Base-by-base conservation (phyloP, 2,797 vertebrate genomes). In the Margarornis squamiger region DNA sequence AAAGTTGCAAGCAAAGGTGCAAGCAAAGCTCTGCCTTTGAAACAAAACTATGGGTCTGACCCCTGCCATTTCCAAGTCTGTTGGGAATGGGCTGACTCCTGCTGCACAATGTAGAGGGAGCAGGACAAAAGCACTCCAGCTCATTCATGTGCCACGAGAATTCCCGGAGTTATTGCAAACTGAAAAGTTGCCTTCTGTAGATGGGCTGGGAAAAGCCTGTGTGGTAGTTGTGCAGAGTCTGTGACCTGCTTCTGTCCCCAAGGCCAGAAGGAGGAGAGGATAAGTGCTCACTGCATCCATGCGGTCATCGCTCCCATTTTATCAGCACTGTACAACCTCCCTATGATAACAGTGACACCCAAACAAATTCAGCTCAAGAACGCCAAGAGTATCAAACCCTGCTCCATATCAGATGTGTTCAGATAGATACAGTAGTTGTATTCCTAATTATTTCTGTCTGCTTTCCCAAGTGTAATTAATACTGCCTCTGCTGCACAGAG, bases 381-480 rank as follows among this genome's bases (percentile, higher is more conserved):
- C 34, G 72, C 14, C 43, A 86, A 92, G n/a, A 46, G 14, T 1
- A 87, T 34, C 51, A 92, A 54, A 76, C 17, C 48, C 41, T 63
- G 48, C 9, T 51, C 30, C 2, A 0, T 76, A 82, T 46, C 58
- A 77, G 76, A 83, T 36, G 6, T 21, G n/a, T 57, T 83, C 66
- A 90, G 23, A 73, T 38, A 78, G 57, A 73, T 88, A 57, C 3
- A 15, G 59, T 61, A 70, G 22, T 46, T 61, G 19, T 43, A 88
- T n/a, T 92, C n/a, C 29, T 88, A 83, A 90, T 72, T 46, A 45
- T 70, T 76, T 93, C 73, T 79, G 34, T 77, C 93, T 94, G 52
- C 71, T 85, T 93, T 82, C 30, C 32, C 58, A 54, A 45, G 22
- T 93, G 59, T 29, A 82, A 90, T 84, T 85, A 63, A 90, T 61